These are phyloP conservation scores for Phrynocephalus guinanensis DNA, from an alignment of 2,797 vertebrate species.

Conservation along the genomic window DNA sequence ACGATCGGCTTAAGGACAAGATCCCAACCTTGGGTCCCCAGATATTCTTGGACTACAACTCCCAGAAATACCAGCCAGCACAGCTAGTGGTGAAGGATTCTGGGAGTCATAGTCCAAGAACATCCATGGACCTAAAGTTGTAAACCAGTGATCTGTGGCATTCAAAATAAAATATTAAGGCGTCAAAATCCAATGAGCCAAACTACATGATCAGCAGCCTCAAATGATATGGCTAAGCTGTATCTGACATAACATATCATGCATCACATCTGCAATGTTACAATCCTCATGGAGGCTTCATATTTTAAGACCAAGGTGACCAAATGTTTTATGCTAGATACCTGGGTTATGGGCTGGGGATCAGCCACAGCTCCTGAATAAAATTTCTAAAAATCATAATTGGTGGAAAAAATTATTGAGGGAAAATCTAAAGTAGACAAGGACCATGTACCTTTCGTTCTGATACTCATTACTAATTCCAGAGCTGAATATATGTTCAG, in stretches of 20 bases:
- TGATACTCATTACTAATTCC: not conserved
- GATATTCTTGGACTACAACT: too few relatives aligned
- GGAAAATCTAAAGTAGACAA: not conserved
- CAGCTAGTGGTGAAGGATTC: too few relatives aligned
- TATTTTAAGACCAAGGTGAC: not conserved
- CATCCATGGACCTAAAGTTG: too few relatives aligned
- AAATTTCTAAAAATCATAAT: not conserved
- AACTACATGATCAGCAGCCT: not conserved
- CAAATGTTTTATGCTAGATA: not conserved
- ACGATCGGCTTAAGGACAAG: not conserved
- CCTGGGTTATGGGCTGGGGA: not conserved
- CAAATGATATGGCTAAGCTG: not conserved
- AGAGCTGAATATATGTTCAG: not conserved
- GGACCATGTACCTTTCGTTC: not conserved
- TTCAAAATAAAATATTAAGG: not conserved
- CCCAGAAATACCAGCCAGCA: too few relatives aligned
- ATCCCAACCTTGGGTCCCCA: too few relatives aligned
- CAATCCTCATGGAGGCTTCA: not conserved
- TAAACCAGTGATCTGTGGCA: not conserved
- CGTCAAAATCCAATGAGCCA: not conserved
- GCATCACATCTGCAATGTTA: not conserved
- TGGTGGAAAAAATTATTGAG: not conserved
- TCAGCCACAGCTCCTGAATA: not conserved
- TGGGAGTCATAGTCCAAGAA: too few relatives aligned
- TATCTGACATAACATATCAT: not conserved